Percentiles rank a stretch among this genome's conserved stretches.
Evolutionary conservation across 2,888 invertebrate genomes (phyloP).

Genomic region (Cartodere bifasciata): DNA sequence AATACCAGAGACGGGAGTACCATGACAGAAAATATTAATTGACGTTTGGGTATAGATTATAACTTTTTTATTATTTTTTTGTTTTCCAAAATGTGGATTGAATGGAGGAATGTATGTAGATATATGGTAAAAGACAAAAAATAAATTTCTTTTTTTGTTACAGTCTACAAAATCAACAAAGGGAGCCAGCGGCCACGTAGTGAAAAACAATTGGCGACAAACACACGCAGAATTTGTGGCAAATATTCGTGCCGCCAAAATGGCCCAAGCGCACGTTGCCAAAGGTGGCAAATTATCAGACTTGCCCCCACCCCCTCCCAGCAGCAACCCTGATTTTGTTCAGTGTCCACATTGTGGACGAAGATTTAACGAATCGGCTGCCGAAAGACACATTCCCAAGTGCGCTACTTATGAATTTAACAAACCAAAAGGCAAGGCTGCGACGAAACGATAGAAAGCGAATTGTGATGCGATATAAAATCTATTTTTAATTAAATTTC

Average conservation of each 20-base stretch:
- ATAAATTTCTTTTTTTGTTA: background rate
- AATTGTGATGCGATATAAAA: constrained; percentile 7
- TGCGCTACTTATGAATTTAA: constrained; percentile 76
- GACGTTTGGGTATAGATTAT: too few species aligned
- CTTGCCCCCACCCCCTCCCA: constrained; percentile 80
- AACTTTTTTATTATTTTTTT: too few species aligned
- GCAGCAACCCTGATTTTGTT: constrained; percentile 81
- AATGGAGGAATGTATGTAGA: too few species aligned
- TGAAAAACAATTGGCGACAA: constrained; percentile 73
- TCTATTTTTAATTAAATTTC: too few species aligned
- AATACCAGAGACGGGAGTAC: too few species aligned
- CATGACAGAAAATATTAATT: too few species aligned
- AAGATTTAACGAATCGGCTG: constrained; percentile 73
- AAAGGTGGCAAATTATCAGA: constrained; percentile 79
- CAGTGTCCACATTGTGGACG: constrained; percentile 81
- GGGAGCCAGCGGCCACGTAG: too few species aligned
- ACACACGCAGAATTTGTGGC: constrained; percentile 90
- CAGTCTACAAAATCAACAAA: constrained; percentile 5
- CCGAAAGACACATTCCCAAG: constrained; percentile 85
- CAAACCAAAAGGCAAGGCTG: constrained; percentile 25
- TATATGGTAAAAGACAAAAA: too few species aligned
- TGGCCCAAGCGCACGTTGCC: constrained; percentile 64
- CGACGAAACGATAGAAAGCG: constrained; percentile 7
- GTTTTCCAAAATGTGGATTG: too few species aligned
- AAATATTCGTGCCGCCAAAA: constrained; percentile 82